These are phyloP conservation scores for Caenorhabditis latens DNA, from an alignment of 1,140 invertebrate species.

Conservation along the genomic window DNA sequence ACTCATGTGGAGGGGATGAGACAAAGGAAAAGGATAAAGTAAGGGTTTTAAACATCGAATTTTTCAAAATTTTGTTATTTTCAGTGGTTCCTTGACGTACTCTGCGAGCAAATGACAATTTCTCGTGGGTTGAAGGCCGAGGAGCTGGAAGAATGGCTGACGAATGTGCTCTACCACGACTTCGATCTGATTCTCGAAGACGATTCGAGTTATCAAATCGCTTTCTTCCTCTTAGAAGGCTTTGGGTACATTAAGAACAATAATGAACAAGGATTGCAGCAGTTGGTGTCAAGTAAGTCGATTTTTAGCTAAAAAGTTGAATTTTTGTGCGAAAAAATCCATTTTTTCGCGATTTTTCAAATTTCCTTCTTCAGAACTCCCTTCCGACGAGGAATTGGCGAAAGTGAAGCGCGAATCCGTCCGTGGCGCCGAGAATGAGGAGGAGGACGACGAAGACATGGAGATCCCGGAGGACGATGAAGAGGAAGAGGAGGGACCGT, in stretches of 20 bases:
- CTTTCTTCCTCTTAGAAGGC: slow-evolving; percentile 57
- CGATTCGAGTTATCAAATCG: slow-evolving; percentile 54
- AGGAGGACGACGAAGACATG: slow-evolving; percentile 58
- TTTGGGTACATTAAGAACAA: slow-evolving; percentile 57
- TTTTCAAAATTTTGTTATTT: background rate
- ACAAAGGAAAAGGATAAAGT: slow-evolving; percentile 55
- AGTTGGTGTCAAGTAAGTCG: slow-evolving; percentile 1
- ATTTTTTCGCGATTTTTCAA: too few species aligned
- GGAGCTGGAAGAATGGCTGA: slow-evolving; percentile 57
- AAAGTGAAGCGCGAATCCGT: slow-evolving; percentile 3
- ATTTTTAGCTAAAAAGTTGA: background rate
- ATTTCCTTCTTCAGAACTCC: slow-evolving; percentile 7
- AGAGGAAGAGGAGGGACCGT: slow-evolving; percentile 56
- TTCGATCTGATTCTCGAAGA: slow-evolving; percentile 63
- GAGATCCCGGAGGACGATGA: slow-evolving; percentile 24
- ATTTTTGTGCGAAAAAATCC: slow-evolving; percentile 3
- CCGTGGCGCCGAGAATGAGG: slow-evolving; percentile 55
- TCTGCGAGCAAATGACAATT: slow-evolving; percentile 54
- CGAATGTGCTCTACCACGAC: slow-evolving; percentile 57
- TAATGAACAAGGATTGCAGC: slow-evolving; percentile 38
- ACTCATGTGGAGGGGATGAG: slow-evolving; percentile 43
- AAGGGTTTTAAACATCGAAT: background rate
- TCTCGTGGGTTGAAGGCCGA: slow-evolving; percentile 59
- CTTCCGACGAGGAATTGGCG: background rate
- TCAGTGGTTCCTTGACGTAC: slow-evolving; percentile 58